These are phyloP conservation scores for Odontophorus gujanensis DNA, from an alignment of 2,113 vertebrate species.

Conservation along the genomic window DNA sequence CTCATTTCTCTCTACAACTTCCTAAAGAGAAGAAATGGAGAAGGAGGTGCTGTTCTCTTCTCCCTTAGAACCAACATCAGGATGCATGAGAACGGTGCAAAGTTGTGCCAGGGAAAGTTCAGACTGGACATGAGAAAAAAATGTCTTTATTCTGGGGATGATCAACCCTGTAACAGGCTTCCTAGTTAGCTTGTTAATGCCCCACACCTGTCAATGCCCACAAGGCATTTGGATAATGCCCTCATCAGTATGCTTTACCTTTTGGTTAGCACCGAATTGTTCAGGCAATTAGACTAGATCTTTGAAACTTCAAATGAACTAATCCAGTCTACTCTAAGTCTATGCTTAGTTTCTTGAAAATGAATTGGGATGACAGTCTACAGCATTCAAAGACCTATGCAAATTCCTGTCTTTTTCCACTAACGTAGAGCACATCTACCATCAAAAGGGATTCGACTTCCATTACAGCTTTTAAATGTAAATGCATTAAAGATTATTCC, in stretches of 20 bases:
- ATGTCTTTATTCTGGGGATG: not conserved
- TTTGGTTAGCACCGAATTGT: not conserved
- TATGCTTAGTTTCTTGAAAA: not conserved
- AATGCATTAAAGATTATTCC: not conserved
- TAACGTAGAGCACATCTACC: not conserved
- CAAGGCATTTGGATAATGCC: not conserved
- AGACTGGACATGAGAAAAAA: not conserved
- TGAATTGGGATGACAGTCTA: not conserved
- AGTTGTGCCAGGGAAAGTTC: not conserved
- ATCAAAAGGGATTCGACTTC: not conserved
- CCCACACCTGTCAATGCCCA: not conserved
- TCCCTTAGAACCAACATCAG: not conserved
- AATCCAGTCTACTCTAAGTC: not conserved
- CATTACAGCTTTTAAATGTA: not conserved
- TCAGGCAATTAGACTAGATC: not conserved
- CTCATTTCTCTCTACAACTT: not conserved
- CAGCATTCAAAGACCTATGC: not conserved
- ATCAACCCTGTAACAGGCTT: not conserved
- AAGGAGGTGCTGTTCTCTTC: not conserved
- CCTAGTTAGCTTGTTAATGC: not conserved
- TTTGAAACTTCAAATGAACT: not conserved
- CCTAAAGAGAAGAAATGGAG: not conserved
- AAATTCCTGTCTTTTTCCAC: not conserved
- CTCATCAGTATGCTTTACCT: not conserved
- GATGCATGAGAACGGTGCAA: not conserved